A percentile compares a stretch with the other conserved stretches of the same genome.
Evolutionary conservation across 2,113 vertebrate genomes (phyloP).

Genomic region (Eupsittula cactorum): DNA sequence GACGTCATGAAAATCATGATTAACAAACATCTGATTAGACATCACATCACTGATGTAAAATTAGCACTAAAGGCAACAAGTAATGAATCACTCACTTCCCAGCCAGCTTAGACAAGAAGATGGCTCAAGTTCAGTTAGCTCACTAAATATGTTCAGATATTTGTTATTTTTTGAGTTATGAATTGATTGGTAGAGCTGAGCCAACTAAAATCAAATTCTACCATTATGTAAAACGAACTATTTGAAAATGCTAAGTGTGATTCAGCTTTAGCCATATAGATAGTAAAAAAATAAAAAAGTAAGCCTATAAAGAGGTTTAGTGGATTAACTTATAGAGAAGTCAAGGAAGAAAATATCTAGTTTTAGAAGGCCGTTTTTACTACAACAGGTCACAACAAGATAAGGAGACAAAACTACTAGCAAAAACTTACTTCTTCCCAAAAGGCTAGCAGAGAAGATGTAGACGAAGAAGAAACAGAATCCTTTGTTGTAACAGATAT

Average conservation of each 20-base stretch:
- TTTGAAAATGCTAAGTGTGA: neutral
- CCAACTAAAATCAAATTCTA: neutral
- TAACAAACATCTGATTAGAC: slow-evolving; percentile 23
- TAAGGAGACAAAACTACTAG: slow-evolving; percentile 23
- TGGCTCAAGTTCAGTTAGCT: neutral
- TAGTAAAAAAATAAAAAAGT: neutral
- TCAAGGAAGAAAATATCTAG: slow-evolving; percentile 9
- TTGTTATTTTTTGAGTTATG: neutral
- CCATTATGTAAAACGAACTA: neutral
- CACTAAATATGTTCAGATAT: neutral
- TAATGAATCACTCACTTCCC: slow-evolving; percentile 39
- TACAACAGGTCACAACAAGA: slow-evolving; percentile 29
- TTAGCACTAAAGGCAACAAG: neutral
- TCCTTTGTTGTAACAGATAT: slow-evolving; percentile 76
- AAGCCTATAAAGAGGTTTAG: slow-evolving; percentile 1
- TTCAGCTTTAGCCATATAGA: neutral
- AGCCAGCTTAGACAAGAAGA: slow-evolving; percentile 34
- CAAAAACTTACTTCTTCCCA: slow-evolving; percentile 82
- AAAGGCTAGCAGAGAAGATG: slow-evolving; percentile 81
- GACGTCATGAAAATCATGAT: neutral
- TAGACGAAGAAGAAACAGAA: slow-evolving; percentile 79
- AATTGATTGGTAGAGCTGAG: neutral
- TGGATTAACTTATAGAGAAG: slow-evolving; percentile 16
- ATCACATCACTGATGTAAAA: neutral
- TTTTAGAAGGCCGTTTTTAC: neutral